phyloP scores from a whole-genome alignment of 2,888 invertebrate species.

The Dendrolimus pini region DNA sequence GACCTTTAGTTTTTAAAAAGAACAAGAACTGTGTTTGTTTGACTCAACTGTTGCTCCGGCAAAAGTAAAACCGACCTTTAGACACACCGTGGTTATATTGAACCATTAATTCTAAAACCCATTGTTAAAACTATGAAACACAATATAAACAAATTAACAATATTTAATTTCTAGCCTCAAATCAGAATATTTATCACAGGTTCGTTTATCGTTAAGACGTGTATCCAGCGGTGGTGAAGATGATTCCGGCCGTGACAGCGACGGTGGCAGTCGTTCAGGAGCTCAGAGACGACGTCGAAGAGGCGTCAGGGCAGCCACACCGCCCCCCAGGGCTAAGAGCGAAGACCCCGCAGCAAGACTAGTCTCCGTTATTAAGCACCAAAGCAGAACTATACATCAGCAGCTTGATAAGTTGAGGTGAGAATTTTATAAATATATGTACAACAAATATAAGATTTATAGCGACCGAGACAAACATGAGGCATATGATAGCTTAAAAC shows the following conservation, averaged over 20 bases:
- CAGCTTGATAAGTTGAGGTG: conserved; percentile 68
- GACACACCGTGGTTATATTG: no score
- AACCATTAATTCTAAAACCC: no score
- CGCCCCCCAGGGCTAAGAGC: conserved; percentile 47
- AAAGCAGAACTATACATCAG: conserved; percentile 66
- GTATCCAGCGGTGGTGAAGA: conserved; percentile 68
- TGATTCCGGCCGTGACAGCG: conserved; percentile 69
- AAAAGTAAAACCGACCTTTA: no score
- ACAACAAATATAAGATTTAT: no score
- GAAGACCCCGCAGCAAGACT: conserved; percentile 62
- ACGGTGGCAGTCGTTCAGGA: conserved; percentile 49
- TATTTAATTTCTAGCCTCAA: no score
- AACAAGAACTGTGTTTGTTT: no score
- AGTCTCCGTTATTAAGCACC: conserved; percentile 66
- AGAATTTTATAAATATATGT: not conserved
- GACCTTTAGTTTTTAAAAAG: no score
- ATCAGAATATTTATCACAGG: conserved; percentile 27
- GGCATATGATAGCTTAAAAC: no score
- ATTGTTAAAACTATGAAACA: no score
- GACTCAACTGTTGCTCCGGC: no score
- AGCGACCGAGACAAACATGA: no score
- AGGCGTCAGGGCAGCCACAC: conserved; percentile 43
- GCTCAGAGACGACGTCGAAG: conserved; percentile 43
- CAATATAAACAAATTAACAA: no score
- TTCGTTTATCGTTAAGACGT: conserved; percentile 63